These are phyloP conservation scores for Smittia aterrima DNA, from an alignment of 2,888 invertebrate species.

Conservation along the genomic window DNA sequence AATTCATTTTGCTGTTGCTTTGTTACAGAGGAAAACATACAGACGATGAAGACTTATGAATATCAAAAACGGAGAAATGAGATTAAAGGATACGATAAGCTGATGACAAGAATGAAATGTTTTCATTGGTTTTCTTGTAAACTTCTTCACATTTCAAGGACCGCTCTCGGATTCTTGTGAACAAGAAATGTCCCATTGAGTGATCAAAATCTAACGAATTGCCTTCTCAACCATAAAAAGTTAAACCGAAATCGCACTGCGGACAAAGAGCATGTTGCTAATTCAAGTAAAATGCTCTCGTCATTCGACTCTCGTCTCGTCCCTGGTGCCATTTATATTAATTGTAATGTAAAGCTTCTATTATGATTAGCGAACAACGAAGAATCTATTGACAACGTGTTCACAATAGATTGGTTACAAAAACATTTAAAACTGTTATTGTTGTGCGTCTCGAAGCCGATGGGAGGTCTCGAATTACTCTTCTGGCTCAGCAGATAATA, in stretches of 20 bases:
- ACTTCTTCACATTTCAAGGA: not conserved
- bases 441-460: not conserved
- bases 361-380: constrained; percentile 24
- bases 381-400: constrained; percentile 6
- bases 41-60: not conserved
- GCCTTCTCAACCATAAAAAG: constrained; percentile 10
- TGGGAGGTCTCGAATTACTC: constrained; percentile 32
- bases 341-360: constrained; percentile 20
- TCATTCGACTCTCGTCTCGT: not conserved
- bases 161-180: not conserved
- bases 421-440: constrained; percentile 24
- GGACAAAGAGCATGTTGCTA: not conserved
- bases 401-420: constrained; percentile 27
- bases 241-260: constrained; percentile 21
- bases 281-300: constrained; percentile 23
- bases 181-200: not conserved
- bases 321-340: constrained; percentile 14
- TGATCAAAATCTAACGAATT: constrained; percentile 23
- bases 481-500: not conserved
- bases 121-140: not conserved
- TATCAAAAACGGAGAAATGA: not conserved
- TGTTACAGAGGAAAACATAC: not conserved
- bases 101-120: not conserved
- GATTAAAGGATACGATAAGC: constrained; percentile 8
- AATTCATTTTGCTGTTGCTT: not conserved